phyloP scores from a whole-genome alignment of 2,888 invertebrate species.

The Hirudinaria manillensis region DNA sequence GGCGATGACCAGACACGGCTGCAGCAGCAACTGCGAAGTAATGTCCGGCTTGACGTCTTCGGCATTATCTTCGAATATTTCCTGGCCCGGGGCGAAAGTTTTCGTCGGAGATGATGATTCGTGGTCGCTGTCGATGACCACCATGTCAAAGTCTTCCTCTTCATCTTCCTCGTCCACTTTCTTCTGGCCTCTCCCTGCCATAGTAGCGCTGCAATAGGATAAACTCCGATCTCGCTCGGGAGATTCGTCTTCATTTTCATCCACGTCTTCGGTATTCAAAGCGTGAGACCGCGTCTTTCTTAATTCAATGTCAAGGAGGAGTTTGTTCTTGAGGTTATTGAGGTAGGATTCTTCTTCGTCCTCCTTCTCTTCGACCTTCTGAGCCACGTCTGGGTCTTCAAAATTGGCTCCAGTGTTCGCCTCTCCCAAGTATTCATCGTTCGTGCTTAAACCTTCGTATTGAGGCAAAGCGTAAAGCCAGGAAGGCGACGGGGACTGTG shows the following conservation, averaged over 20 bases:
- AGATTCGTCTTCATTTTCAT: background rate
- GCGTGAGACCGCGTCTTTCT: background rate
- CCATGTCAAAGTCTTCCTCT: background rate
- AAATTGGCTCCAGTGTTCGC: background rate
- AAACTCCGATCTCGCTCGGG: no score
- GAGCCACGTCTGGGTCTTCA: background rate
- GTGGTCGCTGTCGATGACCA: slow-evolving; percentile 9
- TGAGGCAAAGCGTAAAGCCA: slow-evolving; percentile 3
- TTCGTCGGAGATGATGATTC: background rate
- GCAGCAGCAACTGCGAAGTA: no score
- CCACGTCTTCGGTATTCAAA: background rate
- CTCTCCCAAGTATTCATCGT: background rate
- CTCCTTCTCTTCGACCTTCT: background rate
- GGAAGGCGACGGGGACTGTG: background rate
- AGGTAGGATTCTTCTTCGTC: background rate
- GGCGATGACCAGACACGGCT: no score
- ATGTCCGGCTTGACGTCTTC: background rate
- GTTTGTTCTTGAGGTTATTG: background rate
- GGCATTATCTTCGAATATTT: background rate
- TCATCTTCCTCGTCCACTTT: background rate
- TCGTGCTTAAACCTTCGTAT: background rate
- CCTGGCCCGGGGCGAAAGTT: background rate
- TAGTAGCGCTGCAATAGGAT: background rate
- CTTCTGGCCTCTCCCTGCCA: background rate
- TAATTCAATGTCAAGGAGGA: background rate